These are phyloP conservation scores for Mesoclemmys tuberculata DNA, from an alignment of 2,113 vertebrate species.

Conservation along the genomic window DNA sequence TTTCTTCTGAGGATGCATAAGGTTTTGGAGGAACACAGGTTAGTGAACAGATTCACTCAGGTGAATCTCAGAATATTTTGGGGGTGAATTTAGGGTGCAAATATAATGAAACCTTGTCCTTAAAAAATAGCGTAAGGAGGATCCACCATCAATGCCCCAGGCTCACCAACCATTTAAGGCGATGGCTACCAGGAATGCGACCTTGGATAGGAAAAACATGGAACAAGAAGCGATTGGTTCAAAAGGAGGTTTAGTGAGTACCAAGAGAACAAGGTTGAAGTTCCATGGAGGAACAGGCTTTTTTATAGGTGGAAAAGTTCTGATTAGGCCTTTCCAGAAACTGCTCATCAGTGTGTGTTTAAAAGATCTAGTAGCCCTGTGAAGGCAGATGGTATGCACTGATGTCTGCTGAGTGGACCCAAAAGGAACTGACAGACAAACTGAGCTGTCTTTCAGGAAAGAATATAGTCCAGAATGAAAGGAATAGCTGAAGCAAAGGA, in stretches of 20 bases:
- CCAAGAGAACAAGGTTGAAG: background rate
- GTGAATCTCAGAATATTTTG: background rate
- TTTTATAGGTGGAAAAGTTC: background rate
- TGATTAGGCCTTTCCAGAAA: background rate
- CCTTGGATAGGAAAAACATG: background rate
- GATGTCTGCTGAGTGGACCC: background rate
- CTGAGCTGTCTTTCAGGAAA: background rate
- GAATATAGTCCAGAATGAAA: background rate
- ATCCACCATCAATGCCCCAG: background rate
- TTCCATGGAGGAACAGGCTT: too few relatives aligned
- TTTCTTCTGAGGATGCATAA: background rate
- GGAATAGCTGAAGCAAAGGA: background rate
- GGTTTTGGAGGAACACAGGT: background rate
- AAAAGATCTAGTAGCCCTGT: background rate
- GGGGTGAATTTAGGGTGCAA: background rate
- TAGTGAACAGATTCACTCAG: background rate
- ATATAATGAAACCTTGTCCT: background rate
- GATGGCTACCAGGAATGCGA: background rate
- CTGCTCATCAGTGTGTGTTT: background rate
- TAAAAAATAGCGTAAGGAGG: background rate
- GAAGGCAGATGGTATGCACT: background rate
- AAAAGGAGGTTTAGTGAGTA: background rate
- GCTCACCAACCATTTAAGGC: background rate
- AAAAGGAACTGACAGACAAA: background rate
- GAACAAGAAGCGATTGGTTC: background rate